Conservation (phyloP, 2,113 vertebrate genomes). For the Cettia cetti region DNA sequence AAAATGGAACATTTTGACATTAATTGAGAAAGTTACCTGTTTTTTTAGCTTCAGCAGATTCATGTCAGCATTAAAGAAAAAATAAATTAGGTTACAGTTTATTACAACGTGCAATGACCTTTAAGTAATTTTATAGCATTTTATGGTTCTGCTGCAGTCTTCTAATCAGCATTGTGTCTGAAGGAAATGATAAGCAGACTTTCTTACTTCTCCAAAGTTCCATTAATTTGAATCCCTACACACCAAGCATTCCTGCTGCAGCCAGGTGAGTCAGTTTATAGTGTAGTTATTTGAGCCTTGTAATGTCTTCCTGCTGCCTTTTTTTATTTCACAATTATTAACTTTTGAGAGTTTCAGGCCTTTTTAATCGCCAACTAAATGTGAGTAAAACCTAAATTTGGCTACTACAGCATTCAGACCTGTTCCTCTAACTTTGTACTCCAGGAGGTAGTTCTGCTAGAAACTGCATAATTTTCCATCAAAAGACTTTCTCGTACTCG, state of each 20-base stretch:
- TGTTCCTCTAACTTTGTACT: neutral
- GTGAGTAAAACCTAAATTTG: neutral
- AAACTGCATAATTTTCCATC: neutral
- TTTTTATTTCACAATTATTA: neutral
- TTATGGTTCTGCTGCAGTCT: constrained; percentile 55
- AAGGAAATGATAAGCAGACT: constrained; percentile 44
- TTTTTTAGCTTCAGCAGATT: constrained; percentile 69
- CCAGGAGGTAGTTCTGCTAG: neutral
- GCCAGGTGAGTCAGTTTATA: neutral
- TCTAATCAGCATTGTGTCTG: constrained; percentile 60
- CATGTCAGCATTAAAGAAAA: constrained; percentile 68
- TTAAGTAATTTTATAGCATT: constrained; percentile 70
- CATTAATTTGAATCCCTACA: constrained; percentile 18
- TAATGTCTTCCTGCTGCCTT: neutral
- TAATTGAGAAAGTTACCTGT: constrained; percentile 72
- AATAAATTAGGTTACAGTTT: constrained; percentile 73
- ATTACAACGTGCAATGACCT: constrained; percentile 74
- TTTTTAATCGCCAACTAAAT: neutral
- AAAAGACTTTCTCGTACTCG: neutral
- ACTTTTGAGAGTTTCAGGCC: neutral
- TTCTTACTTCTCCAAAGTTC: constrained; percentile 40
- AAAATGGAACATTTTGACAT: constrained; percentile 74
- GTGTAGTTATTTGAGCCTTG: neutral
- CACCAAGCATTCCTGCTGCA: neutral
- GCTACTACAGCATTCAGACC: neutral